Evolutionary conservation across 1,140 invertebrate species (phyloP).

Genomic region (Grapholita molesta): DNA sequence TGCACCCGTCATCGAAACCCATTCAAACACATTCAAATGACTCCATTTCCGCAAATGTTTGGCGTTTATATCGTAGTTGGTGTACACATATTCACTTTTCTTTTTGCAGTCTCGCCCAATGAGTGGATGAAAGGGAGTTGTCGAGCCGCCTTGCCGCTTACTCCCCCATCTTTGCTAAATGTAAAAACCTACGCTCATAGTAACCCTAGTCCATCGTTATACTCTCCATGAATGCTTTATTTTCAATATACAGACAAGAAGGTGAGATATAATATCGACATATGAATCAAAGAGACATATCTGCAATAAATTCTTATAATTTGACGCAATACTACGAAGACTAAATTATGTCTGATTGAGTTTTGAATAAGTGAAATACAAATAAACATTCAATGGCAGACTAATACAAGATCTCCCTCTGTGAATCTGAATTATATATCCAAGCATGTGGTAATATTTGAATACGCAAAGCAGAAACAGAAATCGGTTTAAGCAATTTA

Average conservation of each 20-base stretch:
- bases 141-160: constrained; percentile 52
- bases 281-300: not conserved
- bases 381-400: not conserved
- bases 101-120: constrained; percentile 60
- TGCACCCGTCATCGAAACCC: constrained; percentile 74
- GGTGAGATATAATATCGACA: not conserved
- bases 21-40: constrained; percentile 69
- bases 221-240: constrained; percentile 63
- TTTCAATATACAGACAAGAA: constrained; percentile 45
- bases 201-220: constrained; percentile 56
- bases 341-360: constrained; percentile 6
- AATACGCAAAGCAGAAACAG: constrained; percentile 4
- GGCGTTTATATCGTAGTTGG: constrained; percentile 43
- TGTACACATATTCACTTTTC: constrained; percentile 46
- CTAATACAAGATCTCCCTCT: not conserved
- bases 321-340: not conserved
- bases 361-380: not conserved
- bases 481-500: not conserved
- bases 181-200: constrained; percentile 61
- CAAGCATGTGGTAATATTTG: not conserved
- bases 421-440: not conserved
- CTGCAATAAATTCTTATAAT: not conserved
- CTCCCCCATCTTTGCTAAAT: constrained; percentile 65
- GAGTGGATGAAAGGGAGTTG: constrained; percentile 71
- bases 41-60: constrained; percentile 53